phyloP scores from a whole-genome alignment of 2,113 vertebrate genomes.

The Crocuta crocuta region DNA sequence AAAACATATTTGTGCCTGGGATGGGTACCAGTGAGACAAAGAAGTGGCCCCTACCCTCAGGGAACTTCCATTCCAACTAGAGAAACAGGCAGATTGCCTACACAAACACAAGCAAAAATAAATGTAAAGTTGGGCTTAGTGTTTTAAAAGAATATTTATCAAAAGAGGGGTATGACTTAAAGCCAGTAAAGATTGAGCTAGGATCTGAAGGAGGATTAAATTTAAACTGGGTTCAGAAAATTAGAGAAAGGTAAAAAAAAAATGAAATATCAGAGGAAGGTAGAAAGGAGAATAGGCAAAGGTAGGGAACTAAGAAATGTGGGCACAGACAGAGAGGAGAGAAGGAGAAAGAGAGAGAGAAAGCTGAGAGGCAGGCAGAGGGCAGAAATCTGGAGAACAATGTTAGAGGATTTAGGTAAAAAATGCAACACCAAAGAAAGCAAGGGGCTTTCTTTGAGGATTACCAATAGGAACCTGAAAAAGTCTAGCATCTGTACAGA shows the following conservation, averaged over 20 bases:
- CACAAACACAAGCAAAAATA: neutral
- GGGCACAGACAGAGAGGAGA: neutral
- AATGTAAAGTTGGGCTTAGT: neutral
- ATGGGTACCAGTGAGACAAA: neutral
- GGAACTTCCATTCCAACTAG: neutral
- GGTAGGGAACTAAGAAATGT: neutral
- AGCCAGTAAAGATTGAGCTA: neutral
- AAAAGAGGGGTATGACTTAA: neutral
- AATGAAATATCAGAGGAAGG: neutral
- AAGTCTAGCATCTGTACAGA: neutral
- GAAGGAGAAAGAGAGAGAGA: neutral
- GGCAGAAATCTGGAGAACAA: neutral
- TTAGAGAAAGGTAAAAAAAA: neutral
- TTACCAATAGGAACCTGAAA: neutral
- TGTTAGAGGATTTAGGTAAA: neutral
- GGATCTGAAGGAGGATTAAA: neutral
- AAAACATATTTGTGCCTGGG: neutral
- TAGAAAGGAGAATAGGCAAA: neutral
- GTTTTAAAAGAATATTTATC: neutral
- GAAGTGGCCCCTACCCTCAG: neutral
- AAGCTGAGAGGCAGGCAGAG: neutral
- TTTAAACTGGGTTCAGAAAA: constrained; percentile 24
- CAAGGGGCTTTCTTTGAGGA: neutral
- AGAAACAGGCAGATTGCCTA: neutral
- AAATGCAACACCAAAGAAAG: neutral